Evolutionary conservation across 1,140 invertebrate genomes (phyloP), one percentile per base, ranked within the genome.

Genomic region (Drosophila nebulosa): DNA sequence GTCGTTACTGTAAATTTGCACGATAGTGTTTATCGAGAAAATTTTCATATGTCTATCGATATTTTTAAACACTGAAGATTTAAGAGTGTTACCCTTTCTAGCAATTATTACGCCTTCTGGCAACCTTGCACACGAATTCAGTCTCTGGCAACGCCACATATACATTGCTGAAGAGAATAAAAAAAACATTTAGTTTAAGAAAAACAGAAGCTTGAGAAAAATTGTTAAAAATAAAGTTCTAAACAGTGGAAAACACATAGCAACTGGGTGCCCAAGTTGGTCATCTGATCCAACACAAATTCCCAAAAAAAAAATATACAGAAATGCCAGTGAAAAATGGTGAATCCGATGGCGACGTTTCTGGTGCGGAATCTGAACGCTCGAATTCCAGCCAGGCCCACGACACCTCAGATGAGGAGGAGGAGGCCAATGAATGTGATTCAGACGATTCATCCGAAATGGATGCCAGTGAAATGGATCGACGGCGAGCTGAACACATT

Each of bases 391-490:
- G 94, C 64, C 92, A 93, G 68, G 94, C 93, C 2, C 93, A 94
- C 21, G 95, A 95, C 65, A 95, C 95, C 72, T 96, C 95, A 73
- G 95, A 94, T 64, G 95, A 95, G 67, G 91, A 92, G 67, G 91
- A 92, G 67, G 91, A 92, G 63, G 93, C 93, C 55, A 94, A 95
- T 83, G 95, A 96, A 74, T 95, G 93, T 18, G 95, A 96, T 67
- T 96, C 95, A 9, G 95, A 96, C 92, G 95, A 96, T 89, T 96
- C 95, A 57, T 96, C 95, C 89, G 98, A 98, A 92, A 96, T 99
- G 94, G 97, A 99, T 92, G 97, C 98, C 92, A 96, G 95, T 74
- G 97, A 98, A 92, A 98, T 97, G 83, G 97, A 98, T 79, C 94
- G 94, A 59, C 92, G 96, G 53, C 93, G 96, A 72, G 95, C 93